Percentiles rank a stretch among this genome's conserved stretches.
Evolutionary conservation across 2,888 invertebrate genomes (phyloP).

Genomic region (Parascotia fuliginaria): DNA sequence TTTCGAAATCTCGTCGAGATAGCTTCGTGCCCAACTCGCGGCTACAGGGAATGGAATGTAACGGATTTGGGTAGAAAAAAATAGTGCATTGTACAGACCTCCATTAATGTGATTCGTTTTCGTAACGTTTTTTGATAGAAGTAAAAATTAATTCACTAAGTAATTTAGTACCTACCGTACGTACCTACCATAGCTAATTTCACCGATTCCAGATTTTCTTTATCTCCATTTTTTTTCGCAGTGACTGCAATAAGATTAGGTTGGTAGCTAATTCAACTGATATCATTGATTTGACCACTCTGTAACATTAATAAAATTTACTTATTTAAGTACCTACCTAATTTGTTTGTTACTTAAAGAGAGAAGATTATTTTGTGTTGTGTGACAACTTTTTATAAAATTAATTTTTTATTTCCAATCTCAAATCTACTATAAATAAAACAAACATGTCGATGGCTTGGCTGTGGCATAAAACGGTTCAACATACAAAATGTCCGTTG

Average conservation of each 20-base stretch:
- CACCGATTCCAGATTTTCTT: too few relatives aligned
- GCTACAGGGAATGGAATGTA: constrained; percentile 81
- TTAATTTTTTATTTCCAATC: too few relatives aligned
- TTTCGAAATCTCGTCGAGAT: constrained; percentile 83
- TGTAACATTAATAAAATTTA: too few relatives aligned
- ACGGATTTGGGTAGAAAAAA: constrained; percentile 81
- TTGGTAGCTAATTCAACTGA: too few relatives aligned
- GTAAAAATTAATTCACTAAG: constrained; percentile 47
- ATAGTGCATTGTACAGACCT: constrained; percentile 68
- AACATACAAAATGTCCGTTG: neutral
- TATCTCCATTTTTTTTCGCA: too few relatives aligned
- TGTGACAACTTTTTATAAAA: too few relatives aligned
- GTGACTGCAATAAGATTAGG: too few relatives aligned
- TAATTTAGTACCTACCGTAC: constrained; percentile 25
- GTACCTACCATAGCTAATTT: neutral
- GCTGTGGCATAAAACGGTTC: neutral
- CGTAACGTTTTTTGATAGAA: constrained; percentile 62
- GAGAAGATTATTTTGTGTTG: too few relatives aligned
- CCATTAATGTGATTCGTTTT: constrained; percentile 60
- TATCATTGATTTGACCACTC: neutral
- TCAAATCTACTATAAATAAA: too few relatives aligned
- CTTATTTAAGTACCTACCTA: too few relatives aligned
- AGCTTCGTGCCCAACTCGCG: constrained; percentile 67
- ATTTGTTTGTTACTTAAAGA: too few relatives aligned
- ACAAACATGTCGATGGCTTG: neutral